Evolutionary conservation across 2,888 invertebrate species (phyloP).

Genomic region (Hedya salicella): DNA sequence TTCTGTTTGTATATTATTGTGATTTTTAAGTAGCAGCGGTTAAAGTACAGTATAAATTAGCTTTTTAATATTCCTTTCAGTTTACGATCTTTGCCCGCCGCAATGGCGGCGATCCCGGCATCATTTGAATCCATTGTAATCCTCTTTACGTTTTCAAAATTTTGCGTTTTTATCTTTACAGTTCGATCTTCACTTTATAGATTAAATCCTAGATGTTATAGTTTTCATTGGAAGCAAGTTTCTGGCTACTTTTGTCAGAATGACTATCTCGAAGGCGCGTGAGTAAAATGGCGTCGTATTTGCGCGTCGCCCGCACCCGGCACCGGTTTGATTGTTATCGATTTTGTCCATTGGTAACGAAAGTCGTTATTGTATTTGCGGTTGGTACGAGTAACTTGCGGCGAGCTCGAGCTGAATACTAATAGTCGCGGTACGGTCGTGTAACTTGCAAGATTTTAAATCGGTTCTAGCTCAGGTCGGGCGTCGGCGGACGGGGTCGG

Average conservation of each 20-base stretch:
- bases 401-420: conserved; percentile 52
- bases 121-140: conserved; percentile 72
- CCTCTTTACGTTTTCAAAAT: conserved; percentile 78
- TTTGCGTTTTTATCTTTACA: conserved; percentile 70
- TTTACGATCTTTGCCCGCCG: conserved; percentile 60
- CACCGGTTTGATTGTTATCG: conserved; percentile 73
- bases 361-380: conserved; percentile 57
- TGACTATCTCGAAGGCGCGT: conserved; percentile 73
- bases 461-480: conserved; percentile 68
- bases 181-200: conserved; percentile 68
- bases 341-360: conserved; percentile 62
- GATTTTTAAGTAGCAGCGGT: conserved; percentile 41
- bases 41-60: conserved; percentile 48
- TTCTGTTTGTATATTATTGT: conserved; percentile 34
- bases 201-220: conserved; percentile 67
- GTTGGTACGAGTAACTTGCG: conserved; percentile 62
- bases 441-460: conserved; percentile 80
- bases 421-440: conserved; percentile 55
- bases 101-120: conserved; percentile 80
- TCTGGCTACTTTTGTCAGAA: conserved; percentile 68
- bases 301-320: conserved; percentile 78
- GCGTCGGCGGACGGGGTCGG: conserved; percentile 46
- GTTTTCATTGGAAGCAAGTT: conserved; percentile 78
- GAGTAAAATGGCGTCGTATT: conserved; percentile 83
- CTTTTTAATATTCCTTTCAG: conserved; percentile 64